Evolutionary conservation across 2,797 vertebrate species (phyloP).

Genomic region (Thamnophis elegans): DNA sequence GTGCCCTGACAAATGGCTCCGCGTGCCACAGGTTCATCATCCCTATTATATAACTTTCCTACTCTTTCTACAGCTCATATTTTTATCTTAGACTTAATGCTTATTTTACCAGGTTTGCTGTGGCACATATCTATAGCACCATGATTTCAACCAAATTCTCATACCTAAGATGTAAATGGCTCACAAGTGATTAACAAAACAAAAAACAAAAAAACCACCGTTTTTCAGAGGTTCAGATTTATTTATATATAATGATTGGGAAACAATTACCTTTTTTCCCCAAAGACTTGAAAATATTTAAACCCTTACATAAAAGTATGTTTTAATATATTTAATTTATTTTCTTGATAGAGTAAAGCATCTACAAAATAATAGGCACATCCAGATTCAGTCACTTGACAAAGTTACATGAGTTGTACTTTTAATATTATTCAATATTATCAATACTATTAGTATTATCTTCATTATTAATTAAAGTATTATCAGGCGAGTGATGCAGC

Average conservation of each 20-base stretch:
- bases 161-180: background rate
- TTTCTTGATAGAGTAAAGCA: conserved; percentile 10
- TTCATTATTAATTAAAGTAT: conserved; percentile 16
- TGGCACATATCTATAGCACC: background rate
- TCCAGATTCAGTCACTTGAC: background rate
- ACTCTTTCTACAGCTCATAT: background rate
- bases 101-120: background rate
- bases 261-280: background rate
- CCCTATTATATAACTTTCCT: conserved; percentile 16
- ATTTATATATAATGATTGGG: background rate
- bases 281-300: background rate
- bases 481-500: conserved; percentile 23
- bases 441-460: background rate
- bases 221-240: conserved; percentile 8
- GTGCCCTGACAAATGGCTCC: too few species aligned
- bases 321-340: conserved; percentile 3
- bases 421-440: background rate
- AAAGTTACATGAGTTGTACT: background rate
- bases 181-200: background rate
- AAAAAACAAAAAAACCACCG: background rate
- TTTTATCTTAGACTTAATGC: background rate
- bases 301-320: conserved; percentile 15
- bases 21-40: too few species aligned
- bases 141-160: background rate
- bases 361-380: background rate